A percentile compares a stretch with the other conserved stretches of the same genome.
phyloP scores from a whole-genome alignment of 2,797 vertebrate genomes.

The Danio tinwini region DNA sequence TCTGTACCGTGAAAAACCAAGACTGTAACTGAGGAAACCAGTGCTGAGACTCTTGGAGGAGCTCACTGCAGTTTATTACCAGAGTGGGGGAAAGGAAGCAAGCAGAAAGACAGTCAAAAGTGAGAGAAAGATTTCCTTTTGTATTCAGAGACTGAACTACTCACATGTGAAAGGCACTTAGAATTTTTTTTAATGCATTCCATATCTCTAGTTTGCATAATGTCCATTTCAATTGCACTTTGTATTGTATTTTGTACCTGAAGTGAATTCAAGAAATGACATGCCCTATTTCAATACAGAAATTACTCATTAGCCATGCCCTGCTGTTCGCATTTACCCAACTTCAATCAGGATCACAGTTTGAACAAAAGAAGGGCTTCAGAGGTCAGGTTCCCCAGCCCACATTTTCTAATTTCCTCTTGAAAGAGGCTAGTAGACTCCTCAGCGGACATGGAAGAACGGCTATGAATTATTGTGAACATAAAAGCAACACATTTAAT shows the following conservation, averaged over 20 bases:
- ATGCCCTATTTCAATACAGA: slow-evolving; percentile 33
- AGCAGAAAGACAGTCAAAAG: background rate
- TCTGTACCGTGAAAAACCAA: slow-evolving; percentile 58
- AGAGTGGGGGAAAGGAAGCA: background rate
- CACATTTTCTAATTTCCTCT: slow-evolving; percentile 48
- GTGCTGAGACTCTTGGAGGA: background rate
- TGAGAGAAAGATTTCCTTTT: background rate
- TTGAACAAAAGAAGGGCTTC: slow-evolving; percentile 52
- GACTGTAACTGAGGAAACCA: slow-evolving; percentile 30
- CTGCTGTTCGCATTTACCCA: slow-evolving; percentile 44
- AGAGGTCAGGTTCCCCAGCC: slow-evolving; percentile 37
- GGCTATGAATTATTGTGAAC: slow-evolving; percentile 39
- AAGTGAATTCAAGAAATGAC: slow-evolving; percentile 40
- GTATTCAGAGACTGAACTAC: background rate
- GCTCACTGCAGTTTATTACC: background rate
- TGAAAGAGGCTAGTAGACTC: slow-evolving; percentile 39
- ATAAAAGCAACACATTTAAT: slow-evolving; percentile 41
- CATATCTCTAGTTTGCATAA: slow-evolving; percentile 20
- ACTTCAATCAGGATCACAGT: slow-evolving; percentile 49
- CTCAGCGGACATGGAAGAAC: slow-evolving; percentile 46
- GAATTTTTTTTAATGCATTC: background rate
- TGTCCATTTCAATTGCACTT: slow-evolving; percentile 12
- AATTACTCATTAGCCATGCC: slow-evolving; percentile 55
- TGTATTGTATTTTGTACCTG: slow-evolving; percentile 32
- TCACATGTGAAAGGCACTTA: background rate